phyloP scores from a whole-genome alignment of 2,113 vertebrate genomes.

The Sprattus sprattus region DNA sequence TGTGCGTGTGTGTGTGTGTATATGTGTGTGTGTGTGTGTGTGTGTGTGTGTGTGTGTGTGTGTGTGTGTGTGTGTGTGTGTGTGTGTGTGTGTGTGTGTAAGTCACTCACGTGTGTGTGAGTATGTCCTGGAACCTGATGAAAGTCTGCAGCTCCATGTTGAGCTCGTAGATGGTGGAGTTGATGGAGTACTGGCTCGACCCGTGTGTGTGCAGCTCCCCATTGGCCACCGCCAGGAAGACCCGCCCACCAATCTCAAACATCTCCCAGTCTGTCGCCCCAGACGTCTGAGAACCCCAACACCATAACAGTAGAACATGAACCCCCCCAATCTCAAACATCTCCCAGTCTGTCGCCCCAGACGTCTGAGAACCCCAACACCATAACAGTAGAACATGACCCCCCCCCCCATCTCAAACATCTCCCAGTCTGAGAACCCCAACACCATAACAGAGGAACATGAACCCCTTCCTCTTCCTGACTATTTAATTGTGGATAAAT shows the following conservation, averaged over 20 bases:
- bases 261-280: slow-evolving; percentile 94
- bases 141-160: slow-evolving; percentile 84
- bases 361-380: no score
- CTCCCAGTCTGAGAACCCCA: no score
- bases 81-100: background rate
- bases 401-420: no score
- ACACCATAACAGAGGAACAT: no score
- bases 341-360: no score
- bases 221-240: slow-evolving; percentile 92
- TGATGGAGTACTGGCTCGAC: slow-evolving; percentile 81
- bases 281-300: slow-evolving; percentile 73
- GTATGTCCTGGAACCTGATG: slow-evolving; percentile 90
- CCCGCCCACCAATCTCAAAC: slow-evolving; percentile 80
- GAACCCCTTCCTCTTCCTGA: no score
- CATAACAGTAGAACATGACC: no score
- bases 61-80: background rate
- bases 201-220: slow-evolving; percentile 75
- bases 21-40: no score
- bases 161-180: slow-evolving; percentile 94
- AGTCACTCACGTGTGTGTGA: slow-evolving; percentile 83
- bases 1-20: no score
- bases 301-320: no score
- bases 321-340: no score
- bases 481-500: no score
- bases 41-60: background rate